Evolutionary conservation across 2,113 vertebrate species (phyloP), one percentile per base, ranked within the genome.

Genomic region (Microcebus griseorufus): DNA sequence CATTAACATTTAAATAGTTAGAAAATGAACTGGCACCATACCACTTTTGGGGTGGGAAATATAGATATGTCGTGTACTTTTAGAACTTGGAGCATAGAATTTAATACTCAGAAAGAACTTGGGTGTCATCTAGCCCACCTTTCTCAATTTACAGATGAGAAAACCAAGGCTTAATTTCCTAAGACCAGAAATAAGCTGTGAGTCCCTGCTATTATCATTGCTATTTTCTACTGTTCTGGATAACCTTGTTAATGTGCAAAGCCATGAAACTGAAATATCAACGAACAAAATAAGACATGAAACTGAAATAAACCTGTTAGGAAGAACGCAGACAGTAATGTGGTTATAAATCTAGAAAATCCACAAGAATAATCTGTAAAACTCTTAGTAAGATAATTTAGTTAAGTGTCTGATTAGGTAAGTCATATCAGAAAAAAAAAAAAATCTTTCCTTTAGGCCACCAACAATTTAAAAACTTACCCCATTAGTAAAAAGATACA

Each of bases 121-220:
- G 55, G 2, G 17, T 89, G 3, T 88, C 27, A 80, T 78, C 51
- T 65, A 67, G 9, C 32, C n/a, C 7, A 60, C 32, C 20, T 29
- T 69, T 84, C 64, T 82, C 42, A 94, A 2, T 72, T 83, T 76
- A 81, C 5, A 69, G 65, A 62, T 75, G 62, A 95, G 70, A 64
- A 96, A 92, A 55, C 20, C 37, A 80, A 94, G 27, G 48, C 73
- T 60, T 88, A 72, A 51, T 94, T 94, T 48, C 48, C 32, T 53
- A 58, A 84, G 20, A 32, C 82, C 20, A 81, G 65, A 88, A 90
- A 62, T 87, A 64, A 90, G 12, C n/a, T 69, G 8, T 23, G 10
- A 32, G 8, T 58, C 5, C 29, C 34, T 88, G 69, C 58, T 90
- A 20, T 76, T 92, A 65, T 79, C 32, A 69, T 69, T 84, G 23